Evolutionary conservation across 1,140 invertebrate genomes (phyloP), one percentile per base, ranked within the genome.

Genomic region (Drosophila teissieri): DNA sequence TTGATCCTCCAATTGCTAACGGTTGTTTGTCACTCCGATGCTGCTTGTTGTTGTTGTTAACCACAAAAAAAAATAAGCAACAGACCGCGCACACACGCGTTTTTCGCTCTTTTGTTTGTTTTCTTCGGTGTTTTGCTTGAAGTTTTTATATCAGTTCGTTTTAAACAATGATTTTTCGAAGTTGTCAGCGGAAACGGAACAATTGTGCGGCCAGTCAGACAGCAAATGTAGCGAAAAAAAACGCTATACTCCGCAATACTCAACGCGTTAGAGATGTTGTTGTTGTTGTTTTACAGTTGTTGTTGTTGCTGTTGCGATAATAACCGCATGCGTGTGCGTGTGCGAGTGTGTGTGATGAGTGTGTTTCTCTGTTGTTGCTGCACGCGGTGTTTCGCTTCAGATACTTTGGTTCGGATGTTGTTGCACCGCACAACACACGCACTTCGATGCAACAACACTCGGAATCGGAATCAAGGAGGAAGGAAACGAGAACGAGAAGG

Each of bases 401-500:
- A 19, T 15, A 34, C 5, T 8, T 31, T 34, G 4, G 4, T 17
- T 8, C 10, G 4, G 4, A 31, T 40, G 36, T 53, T 39, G 19
- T 58, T 62, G 24, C 37, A 40, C 3, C n/a, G 48, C 27, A 34
- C 27, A 15, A 49, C 36, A 39, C 11, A 12, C 11, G 14, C 46
- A 42, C 5, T 46, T 46, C 22, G 14, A 46, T 24, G 63, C 65
- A 68, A 54, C 67, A 70, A 70, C 51, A 48, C n/a, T 34, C 10
- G 48, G 52, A 68, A 55, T 44, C 49, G 45, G 39, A 53, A 62
- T 53, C 15, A 70, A 48, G 36, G 51, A 46, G 7, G 64, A 34
- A 56, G 67, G 67, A 70, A 56, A 34, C 64, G 19, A 70, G 69
- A 56, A 69, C 51, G 67, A 70, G 69, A 56, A 69, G 42, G 67